Evolutionary conservation across 1,140 invertebrate species (phyloP).

Genomic region (Chlorops oryzae): DNA sequence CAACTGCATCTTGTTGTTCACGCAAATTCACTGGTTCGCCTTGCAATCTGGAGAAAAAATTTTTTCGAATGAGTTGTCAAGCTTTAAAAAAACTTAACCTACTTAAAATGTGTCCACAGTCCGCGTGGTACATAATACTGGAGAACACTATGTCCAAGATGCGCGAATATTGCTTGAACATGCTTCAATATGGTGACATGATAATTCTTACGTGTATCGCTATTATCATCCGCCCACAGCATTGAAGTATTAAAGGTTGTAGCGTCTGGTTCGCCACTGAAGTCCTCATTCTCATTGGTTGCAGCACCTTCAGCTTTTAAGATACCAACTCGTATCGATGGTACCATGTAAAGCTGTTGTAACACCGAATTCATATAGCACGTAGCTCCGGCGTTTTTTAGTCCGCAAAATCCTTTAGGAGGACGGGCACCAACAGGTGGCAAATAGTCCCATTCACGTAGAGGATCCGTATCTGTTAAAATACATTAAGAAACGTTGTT

Average conservation of each 20-base stretch:
- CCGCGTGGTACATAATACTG: constrained; percentile 96
- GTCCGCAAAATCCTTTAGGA: constrained; percentile 84
- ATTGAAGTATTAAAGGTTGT: constrained; percentile 17
- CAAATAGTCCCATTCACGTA: constrained; percentile 95
- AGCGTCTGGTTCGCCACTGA: constrained; percentile 65
- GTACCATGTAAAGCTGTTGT: constrained; percentile 95
- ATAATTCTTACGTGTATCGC: constrained; percentile 68
- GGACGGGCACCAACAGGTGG: constrained; percentile 91
- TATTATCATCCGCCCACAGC: constrained; percentile 34
- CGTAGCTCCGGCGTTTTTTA: constrained; percentile 97
- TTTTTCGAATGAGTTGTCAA: neutral
- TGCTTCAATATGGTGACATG: constrained; percentile 94
- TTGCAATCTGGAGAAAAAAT: constrained; percentile 54
- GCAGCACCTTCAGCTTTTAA: constrained; percentile 72
- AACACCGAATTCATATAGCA: constrained; percentile 99
- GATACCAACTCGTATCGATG: constrained; percentile 76
- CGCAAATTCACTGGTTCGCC: constrained; percentile 95
- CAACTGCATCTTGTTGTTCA: constrained; percentile 97
- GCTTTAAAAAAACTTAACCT: constrained; percentile 43
- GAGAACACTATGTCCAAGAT: constrained; percentile 89
- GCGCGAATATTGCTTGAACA: constrained; percentile 96
- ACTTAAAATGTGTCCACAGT: constrained; percentile 98
- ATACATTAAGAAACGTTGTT: too few species aligned
- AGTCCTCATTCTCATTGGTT: constrained; percentile 82
- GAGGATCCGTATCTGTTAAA: constrained; percentile 65